A percentile compares a stretch with the other conserved stretches of the same genome.
These are phyloP conservation scores for Nomada ruficornis DNA, from an alignment of 2,888 invertebrate species.

Conservation along the genomic window DNA sequence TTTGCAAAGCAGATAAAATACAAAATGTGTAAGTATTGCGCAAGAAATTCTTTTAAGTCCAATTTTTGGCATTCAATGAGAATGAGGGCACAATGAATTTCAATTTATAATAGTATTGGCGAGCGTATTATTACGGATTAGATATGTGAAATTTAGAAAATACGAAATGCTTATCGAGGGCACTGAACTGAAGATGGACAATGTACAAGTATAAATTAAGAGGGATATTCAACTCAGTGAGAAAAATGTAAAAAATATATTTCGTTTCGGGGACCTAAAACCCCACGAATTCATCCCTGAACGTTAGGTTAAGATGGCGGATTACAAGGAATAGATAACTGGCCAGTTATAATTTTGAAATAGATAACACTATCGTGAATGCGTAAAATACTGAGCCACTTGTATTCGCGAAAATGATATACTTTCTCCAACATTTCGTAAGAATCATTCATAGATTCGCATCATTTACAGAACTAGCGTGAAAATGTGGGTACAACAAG, in stretches of 20 bases:
- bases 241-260: conserved; percentile 2
- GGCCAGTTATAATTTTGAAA: conserved; percentile 64
- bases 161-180: neutral
- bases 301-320: conserved; percentile 64
- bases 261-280: conserved; percentile 9
- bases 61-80: neutral
- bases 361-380: conserved; percentile 52
- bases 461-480: conserved; percentile 47
- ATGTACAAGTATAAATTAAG: neutral
- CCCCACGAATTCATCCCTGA: conserved; percentile 40
- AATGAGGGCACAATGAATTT: neutral
- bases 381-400: conserved; percentile 42
- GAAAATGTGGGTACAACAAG: conserved; percentile 73
- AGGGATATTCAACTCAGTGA: neutral
- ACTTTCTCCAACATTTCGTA: conserved; percentile 37
- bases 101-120: neutral
- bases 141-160: neutral
- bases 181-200: neutral
- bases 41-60: neutral
- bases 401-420: conserved; percentile 52
- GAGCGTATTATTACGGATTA: neutral
- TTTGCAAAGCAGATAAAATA: too few species aligned
- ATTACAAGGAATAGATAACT: conserved; percentile 60
- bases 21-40: neutral
- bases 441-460: conserved; percentile 47